Evolutionary conservation across 2,113 vertebrate species (phyloP).

Genomic region (Baryphthengus martii): DNA sequence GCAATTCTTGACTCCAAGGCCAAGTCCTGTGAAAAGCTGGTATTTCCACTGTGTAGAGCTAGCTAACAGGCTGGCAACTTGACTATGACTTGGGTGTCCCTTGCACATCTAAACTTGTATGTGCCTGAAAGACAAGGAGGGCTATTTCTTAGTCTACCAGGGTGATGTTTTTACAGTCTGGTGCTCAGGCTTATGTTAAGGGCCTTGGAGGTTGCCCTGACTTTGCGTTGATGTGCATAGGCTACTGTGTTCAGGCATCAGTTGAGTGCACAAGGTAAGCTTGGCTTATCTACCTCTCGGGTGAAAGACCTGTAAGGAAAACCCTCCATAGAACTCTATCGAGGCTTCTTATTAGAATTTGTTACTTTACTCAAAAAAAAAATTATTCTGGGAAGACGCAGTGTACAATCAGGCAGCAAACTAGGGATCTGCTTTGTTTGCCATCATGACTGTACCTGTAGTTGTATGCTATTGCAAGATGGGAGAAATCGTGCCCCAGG

Average conservation of each 20-base stretch:
- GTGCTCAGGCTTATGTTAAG: accelerated
- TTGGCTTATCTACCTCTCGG: not conserved
- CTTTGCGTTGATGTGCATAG: accelerated
- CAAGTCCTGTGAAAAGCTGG: not conserved
- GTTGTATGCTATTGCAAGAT: not conserved
- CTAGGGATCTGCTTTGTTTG: not conserved
- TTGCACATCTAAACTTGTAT: accelerated
- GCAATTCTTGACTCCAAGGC: not conserved
- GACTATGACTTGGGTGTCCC: not conserved
- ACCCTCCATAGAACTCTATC: not conserved
- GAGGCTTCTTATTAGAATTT: not conserved
- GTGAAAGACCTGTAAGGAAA: not conserved
- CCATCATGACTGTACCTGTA: not conserved
- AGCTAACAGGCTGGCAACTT: not conserved
- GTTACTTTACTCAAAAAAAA: not conserved
- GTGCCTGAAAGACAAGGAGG: not conserved
- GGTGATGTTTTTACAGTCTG: not conserved
- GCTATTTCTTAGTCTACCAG: not conserved
- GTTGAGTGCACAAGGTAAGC: not conserved
- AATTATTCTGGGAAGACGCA: not conserved
- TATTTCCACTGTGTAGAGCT: not conserved
- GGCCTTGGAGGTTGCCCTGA: not conserved
- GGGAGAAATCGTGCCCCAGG: not conserved
- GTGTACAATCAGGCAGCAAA: not conserved
- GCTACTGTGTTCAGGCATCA: not conserved